Conservation (phyloP, 2,797 vertebrate genomes). For the Gymnodraco acuticeps region DNA sequence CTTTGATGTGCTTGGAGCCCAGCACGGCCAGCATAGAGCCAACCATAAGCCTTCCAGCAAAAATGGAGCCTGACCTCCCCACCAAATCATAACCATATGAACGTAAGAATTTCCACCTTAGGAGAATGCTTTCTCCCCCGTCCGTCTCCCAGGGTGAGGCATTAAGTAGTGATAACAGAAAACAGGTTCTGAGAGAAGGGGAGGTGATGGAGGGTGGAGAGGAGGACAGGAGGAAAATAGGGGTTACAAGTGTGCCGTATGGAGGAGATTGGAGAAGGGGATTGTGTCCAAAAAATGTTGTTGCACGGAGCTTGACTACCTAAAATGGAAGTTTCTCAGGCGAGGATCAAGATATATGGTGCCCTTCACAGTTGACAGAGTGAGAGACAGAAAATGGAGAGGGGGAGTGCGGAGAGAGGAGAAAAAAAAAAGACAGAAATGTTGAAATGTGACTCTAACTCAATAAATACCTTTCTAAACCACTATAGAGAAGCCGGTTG, state of each 20-base stretch:
- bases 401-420: conserved; percentile 24
- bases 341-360: conserved; percentile 88
- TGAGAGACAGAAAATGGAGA: conserved; percentile 65
- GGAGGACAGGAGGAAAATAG: conserved; percentile 79
- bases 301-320: conserved; percentile 84
- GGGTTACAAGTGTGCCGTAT: conserved; percentile 78
- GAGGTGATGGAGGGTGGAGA: conserved; percentile 79
- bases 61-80: conserved; percentile 92
- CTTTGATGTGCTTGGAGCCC: conserved; percentile 96
- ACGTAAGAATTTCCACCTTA: conserved; percentile 89
- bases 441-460: conserved; percentile 75
- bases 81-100: conserved; percentile 99
- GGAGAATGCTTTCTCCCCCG: conserved; percentile 86
- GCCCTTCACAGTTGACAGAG: conserved; percentile 90
- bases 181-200: conserved; percentile 92
- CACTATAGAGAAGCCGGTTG: conserved; percentile 46
- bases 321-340: conserved; percentile 95
- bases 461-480: conserved; percentile 70
- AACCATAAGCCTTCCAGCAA: conserved; percentile 85
- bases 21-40: conserved; percentile 91
- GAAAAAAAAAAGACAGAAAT: conserved; percentile 47
- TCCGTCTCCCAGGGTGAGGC: conserved; percentile 90
- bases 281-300: conserved; percentile 87
- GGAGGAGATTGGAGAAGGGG: conserved; percentile 78
- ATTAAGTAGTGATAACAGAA: conserved; percentile 98